Evolutionary conservation across 2,888 invertebrate genomes (phyloP).

Genomic region (Aporophyla lueneburgensis): DNA sequence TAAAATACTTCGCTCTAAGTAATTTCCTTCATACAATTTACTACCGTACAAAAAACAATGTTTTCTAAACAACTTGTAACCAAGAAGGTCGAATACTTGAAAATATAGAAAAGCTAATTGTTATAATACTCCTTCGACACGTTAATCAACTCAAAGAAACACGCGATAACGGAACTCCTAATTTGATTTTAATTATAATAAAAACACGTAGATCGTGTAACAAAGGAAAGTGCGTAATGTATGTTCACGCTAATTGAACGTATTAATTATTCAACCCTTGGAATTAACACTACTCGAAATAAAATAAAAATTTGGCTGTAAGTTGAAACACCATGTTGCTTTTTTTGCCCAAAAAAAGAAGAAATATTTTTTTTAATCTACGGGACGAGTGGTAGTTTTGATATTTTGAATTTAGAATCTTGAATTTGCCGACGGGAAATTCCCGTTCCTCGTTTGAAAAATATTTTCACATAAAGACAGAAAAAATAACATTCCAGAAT

Average conservation of each 20-base stretch:
- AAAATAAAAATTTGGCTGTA: conserved; percentile 4
- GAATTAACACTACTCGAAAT: conserved; percentile 30
- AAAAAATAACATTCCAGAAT: conserved; percentile 46
- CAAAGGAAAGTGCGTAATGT: conserved; percentile 56
- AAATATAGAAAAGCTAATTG: conserved; percentile 36
- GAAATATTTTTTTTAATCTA: neutral
- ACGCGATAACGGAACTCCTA: conserved; percentile 51
- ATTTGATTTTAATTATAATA: conserved; percentile 58
- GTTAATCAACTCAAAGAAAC: conserved; percentile 51
- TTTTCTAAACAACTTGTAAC: conserved; percentile 24
- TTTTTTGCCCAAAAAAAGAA: neutral
- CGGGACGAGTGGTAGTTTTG: neutral
- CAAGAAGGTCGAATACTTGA: conserved; percentile 26
- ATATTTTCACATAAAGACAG: conserved; percentile 5
- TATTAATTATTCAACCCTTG: conserved; percentile 41
- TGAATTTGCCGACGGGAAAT: conserved; percentile 2
- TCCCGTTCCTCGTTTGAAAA: neutral
- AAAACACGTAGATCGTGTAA: conserved; percentile 45
- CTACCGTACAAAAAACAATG: conserved; percentile 21
- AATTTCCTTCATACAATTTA: conserved; percentile 22
- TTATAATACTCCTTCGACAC: conserved; percentile 41
- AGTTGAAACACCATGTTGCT: conserved; percentile 22
- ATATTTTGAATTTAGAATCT: conserved; percentile 29
- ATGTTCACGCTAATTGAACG: conserved; percentile 43
- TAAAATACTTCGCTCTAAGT: neutral